phyloP scores from a whole-genome alignment of 2,888 invertebrate genomes.

The Phaonia tiefii region DNA sequence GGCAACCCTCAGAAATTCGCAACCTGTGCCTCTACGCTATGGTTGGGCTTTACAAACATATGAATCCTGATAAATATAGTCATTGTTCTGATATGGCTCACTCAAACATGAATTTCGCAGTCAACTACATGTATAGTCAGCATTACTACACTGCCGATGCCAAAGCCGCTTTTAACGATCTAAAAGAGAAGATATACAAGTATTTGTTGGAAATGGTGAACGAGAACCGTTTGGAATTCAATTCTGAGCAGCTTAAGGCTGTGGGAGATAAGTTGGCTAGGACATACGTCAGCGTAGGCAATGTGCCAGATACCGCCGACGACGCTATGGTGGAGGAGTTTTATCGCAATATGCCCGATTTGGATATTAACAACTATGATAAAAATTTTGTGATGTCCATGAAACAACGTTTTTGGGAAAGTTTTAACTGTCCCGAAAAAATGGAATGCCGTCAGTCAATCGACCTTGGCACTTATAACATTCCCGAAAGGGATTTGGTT shows the following conservation, averaged over 20 bases:
- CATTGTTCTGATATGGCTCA: slow-evolving; percentile 65
- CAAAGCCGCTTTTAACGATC: slow-evolving; percentile 5
- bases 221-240: slow-evolving; percentile 12
- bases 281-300: neutral
- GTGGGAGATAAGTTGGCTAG: neutral
- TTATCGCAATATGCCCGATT: neutral
- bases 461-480: slow-evolving; percentile 66
- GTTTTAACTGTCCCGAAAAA: neutral
- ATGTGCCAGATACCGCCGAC: neutral
- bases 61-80: slow-evolving; percentile 49
- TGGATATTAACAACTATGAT: slow-evolving; percentile 67
- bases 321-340: neutral
- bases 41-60: slow-evolving; percentile 71
- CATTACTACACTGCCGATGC: slow-evolving; percentile 61
- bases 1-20: neutral
- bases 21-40: slow-evolving; percentile 74
- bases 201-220: slow-evolving; percentile 35
- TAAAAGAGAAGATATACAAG: slow-evolving; percentile 59
- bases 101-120: slow-evolving; percentile 73
- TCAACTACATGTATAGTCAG: slow-evolving; percentile 70
- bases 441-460: slow-evolving; percentile 26
- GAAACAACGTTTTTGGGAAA: slow-evolving; percentile 58
- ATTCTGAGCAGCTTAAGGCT: neutral
- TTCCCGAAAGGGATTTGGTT: slow-evolving; percentile 14
- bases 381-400: slow-evolving; percentile 68